Base-by-base conservation (phyloP, 2,797 vertebrate genomes). In the Enteromius mattozi region DNA sequence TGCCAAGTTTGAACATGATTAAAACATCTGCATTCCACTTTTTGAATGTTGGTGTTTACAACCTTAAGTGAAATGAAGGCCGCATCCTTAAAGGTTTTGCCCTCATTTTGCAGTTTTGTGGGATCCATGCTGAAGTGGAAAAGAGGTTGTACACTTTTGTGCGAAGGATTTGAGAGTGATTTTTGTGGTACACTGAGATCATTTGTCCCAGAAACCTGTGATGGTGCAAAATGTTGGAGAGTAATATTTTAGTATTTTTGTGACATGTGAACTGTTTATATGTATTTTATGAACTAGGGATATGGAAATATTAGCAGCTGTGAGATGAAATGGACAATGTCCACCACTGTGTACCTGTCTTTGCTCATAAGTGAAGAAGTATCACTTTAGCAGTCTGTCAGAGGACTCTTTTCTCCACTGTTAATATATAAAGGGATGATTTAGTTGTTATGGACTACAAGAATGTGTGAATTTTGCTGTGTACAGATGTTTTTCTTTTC, bases 371-470 rank as follows among this genome's bases (percentile, higher is more conserved):
- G 87, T 78, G 61, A 90, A 82, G 83, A 85, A 35, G 47, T 30
- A 75, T 91, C 12, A 42, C 86, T 85, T 85, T 88, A 85, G 90
- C 81, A 76, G 81, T 86, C 85, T 80, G 80, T 65, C 74, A 87
- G 75, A 85, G 87, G 88, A 76, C 82, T 89, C 86, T 51, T 85
- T 61, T 83, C 88, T 21, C 14, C 78, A 78, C 90, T 92, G 89
- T 91, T 88, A 90, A 84, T 86, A 82, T 89, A 63, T 91, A 87
- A 82, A 91, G 87, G 87, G 90, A 85, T 88, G 71, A 84, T 84
- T 83, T 86, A 42, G 71, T 84, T 84, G 71, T 84, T 84, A 86
- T 88, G 30, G 78, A 88, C 54, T 89, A 74, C 86, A 56, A 87
- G 85, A 87, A 90, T 88, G 86, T 88, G 83, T 89, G 79, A 87